A percentile compares a stretch with the other conserved stretches of the same genome.
Conservation (phyloP, 2,113 vertebrate species). For the Spheniscus mendiculus region DNA sequence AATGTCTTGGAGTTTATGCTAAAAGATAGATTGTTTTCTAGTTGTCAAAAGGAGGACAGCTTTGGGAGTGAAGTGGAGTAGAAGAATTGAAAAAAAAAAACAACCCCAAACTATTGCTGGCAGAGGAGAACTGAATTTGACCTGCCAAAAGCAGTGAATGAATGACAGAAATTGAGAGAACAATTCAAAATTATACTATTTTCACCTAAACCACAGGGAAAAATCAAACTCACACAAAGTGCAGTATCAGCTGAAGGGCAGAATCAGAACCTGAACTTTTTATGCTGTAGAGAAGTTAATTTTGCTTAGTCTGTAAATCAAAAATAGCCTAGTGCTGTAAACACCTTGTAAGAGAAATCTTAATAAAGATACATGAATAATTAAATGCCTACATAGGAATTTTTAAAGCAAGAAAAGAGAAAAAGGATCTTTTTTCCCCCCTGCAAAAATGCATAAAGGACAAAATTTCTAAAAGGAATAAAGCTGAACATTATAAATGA, state of each 20-base stretch:
- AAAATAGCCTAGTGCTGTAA: conserved; percentile 19
- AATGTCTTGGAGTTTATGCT: not conserved
- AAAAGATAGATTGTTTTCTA: not conserved
- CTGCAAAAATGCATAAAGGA: not conserved
- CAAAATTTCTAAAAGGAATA: not conserved
- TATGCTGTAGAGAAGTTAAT: not conserved
- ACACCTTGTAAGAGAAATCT: not conserved
- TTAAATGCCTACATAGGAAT: not conserved
- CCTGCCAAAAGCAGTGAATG: not conserved
- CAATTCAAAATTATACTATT: not conserved
- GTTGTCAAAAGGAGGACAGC: not conserved
- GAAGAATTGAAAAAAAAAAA: not conserved
- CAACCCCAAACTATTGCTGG: not conserved
- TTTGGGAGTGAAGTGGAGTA: not conserved
- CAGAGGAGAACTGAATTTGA: not conserved
- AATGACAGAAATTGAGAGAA: not conserved
- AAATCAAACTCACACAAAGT: not conserved
- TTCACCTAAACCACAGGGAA: not conserved
- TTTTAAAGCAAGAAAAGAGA: not conserved
- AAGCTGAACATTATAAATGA: not conserved
- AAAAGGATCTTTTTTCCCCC: not conserved
- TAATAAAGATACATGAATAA: conserved; percentile 46
- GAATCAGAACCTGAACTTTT: not conserved
- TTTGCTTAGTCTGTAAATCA: conserved; percentile 49
- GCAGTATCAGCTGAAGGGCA: not conserved